Base-by-base conservation (phyloP, 2,888 invertebrate genomes). In the Eurytoma californica region DNA sequence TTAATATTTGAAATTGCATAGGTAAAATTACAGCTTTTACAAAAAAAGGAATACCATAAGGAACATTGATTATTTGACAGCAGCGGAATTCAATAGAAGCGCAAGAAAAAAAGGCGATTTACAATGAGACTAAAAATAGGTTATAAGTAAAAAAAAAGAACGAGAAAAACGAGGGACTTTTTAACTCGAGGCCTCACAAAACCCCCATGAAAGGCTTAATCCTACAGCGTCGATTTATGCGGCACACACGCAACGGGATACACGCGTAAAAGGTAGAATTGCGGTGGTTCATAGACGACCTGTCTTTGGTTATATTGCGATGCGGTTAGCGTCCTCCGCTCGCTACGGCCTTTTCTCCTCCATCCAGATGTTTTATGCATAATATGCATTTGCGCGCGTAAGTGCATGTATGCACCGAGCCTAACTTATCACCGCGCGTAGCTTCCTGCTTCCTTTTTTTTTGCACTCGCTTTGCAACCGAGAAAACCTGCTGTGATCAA, bases 231-330 rank as follows among this genome's bases (percentile, higher is more conserved):
- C 79, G 83, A 86, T 86, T 84, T 85, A 83, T 85, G 68, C 77
- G 72, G 75, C 72, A 70, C 65, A 72, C 75, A 72, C 75, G 75
- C 72, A 79, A 79, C 75, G 79, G 72, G 72, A 76, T 80, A 85
- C 82, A 82, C 83, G 83, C 82, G 81, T 80, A 77, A 82, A 79
- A 84, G 85, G 86, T 86, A 86, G 86, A 87, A 87, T 86, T 87
- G 87, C 85, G 85, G 86, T 86, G 86, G 86, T 87, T 87, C 85
- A 86, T 87, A 86, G 86, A 51, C 68, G 84, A 82, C 74, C 83
- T 80, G 85, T 84, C 85, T 85, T 85, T 81, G 80, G 84, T 83
- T 84, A 85, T 85, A 84, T 85, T 83, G 85, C 85, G 80, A 85
- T 85, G 86, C 84, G 85, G 86, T 87, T 85, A 84, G 82, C 82